A percentile compares a stretch with the other conserved stretches of the same genome.
phyloP scores from a whole-genome alignment of 2,113 vertebrate genomes.

The Entelurus aequoreus region DNA sequence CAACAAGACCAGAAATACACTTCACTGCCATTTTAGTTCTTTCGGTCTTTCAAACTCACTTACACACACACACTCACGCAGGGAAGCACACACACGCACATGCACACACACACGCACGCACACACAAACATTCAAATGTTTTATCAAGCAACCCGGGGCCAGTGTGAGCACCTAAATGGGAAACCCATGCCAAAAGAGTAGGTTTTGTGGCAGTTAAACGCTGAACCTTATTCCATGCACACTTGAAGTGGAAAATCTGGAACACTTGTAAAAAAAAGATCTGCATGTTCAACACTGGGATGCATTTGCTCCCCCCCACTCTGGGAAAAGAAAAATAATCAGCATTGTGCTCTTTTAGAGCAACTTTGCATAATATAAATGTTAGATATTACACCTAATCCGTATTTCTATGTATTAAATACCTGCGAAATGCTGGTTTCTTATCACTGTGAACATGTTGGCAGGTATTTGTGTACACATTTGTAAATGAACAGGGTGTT shows the following conservation, averaged over 20 bases:
- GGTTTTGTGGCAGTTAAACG: neutral
- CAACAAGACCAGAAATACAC: no score
- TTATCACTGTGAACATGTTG: slow-evolving; percentile 49
- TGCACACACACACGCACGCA: neutral
- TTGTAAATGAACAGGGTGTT: slow-evolving; percentile 31
- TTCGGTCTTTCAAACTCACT: neutral
- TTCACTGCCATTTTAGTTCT: neutral
- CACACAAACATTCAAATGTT: neutral
- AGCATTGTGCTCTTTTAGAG: slow-evolving; percentile 9
- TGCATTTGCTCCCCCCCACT: no score
- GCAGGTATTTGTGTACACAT: slow-evolving; percentile 45
- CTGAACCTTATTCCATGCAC: neutral
- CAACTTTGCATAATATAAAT: slow-evolving; percentile 33
- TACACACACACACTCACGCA: neutral
- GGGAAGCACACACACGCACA: neutral
- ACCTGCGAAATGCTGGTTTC: slow-evolving; percentile 46
- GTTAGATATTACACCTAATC: slow-evolving; percentile 41
- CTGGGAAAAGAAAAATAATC: neutral
- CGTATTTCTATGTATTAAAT: slow-evolving; percentile 49
- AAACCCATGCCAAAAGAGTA: neutral
- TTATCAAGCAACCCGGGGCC: no score
- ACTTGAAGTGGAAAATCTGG: neutral
- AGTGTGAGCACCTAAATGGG: neutral
- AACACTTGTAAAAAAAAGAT: neutral
- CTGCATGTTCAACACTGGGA: neutral